Base-by-base conservation (phyloP, 92 coral and sea anemone genomes). In the Heliopora coerulea region DNA sequence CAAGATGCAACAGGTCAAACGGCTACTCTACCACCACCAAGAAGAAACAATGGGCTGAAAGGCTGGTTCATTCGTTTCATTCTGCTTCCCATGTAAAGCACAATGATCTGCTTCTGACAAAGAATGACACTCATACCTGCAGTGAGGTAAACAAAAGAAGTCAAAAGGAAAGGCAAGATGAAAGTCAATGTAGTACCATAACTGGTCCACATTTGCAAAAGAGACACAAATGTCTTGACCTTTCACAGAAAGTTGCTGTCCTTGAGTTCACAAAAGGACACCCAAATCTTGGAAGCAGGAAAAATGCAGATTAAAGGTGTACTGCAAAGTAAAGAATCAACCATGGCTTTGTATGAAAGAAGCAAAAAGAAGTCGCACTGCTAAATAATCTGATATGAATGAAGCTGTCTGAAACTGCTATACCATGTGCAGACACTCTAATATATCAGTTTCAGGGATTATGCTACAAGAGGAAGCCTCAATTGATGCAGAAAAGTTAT, bases 341-440 rank as follows among this genome's bases (percentile, higher is more conserved):
- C 59, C 44, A 59, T 80, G 49, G 49, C 62, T 46, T n/a, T 19
- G 49, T 72, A 59, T 63, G 62, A 70, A 48, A 56, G 70, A 44
- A 49, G 62, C 63, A 49, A 79, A 79, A 64, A 57, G 67, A 58
- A 56, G 42, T 26, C 52, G 79, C 40, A 27, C 52, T 50, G 49
- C 78, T 31, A 79, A 59, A 60, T 68, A 59, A 0, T 69, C 72
- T 28, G 80, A 73, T 13, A 75, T 81, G 74, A 81, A 81, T 64
- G 44, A 64, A 49, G 81, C 74, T 26, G 29, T 82, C 54, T 62
- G 85, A 80, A 49, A 73, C 56, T 81, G 85, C 81, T 81, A 81
- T 54, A 52, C 58, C 14, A 40, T 50, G 85, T 80, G 84, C 31
- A 73, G 84, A 62, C 30, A 80, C 37, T 81, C 69, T 34, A 52